Base-by-base conservation (phyloP, 2,888 invertebrate species). In the Luperina nickerlii region DNA sequence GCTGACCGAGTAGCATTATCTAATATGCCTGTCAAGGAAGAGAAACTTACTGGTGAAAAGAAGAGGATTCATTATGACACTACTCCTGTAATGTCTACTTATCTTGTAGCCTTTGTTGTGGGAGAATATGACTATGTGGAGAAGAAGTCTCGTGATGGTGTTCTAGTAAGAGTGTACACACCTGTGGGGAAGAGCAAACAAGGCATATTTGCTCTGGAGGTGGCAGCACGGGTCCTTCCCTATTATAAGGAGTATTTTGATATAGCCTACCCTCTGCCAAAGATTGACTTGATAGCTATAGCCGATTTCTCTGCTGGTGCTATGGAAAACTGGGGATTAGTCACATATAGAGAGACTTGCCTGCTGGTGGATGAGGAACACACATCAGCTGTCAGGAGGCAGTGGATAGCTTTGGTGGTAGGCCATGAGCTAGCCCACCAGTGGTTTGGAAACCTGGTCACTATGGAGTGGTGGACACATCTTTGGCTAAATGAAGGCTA, bases 381-480 rank as follows among this genome's bases (percentile, higher is more conserved):
- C 92, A 99, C 99, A 0, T 99, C 99, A 2, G 98, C 99, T 7
- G 98, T 98, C 78, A 97, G 98, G 74, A 98, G 98, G 89, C 99
- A 99, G 92, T 98, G 98, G 96, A 98, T 99, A 90, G 99, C 99
- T 0, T 95, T 99, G 38, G 98, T 99, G 0, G 98, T 98, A 42
- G 98, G 98, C 0, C 99, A 99, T 95, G 99, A 99, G 94, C 96
- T 99, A 73, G 99, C 99, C 6, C 99, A 99, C 95, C 99, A 99
- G 94, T 99, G 99, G 99, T 99, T 99, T 95, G 99, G 99, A 13
- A 99, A 99, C 94, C 97, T 99, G 69, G 99, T 99, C 2, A 99
- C 99, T 45, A 99, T 99, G 99, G 99, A 99, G 95, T 99, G 99
- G 99, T 99, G 99, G 99, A 99, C 99, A 3, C 98, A 99, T 96